Conservation (phyloP, 2,888 invertebrate genomes). For the Drosophila bunnanda region DNA sequence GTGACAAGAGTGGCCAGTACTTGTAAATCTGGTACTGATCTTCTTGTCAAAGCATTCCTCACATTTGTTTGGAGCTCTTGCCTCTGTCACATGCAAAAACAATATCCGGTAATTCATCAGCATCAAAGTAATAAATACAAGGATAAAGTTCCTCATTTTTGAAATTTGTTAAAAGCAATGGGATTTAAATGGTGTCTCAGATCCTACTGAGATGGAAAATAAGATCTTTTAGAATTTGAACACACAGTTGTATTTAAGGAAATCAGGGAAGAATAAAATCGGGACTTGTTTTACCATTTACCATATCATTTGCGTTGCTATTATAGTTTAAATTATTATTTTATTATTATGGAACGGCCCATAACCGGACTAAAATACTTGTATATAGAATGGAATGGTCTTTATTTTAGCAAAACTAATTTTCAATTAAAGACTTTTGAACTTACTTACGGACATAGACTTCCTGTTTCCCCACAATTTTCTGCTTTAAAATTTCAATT, state of each 20-base stretch:
- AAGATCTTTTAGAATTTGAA: neutral
- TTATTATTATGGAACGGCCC: too few species aligned
- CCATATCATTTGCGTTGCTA: too few species aligned
- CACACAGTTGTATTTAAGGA: too few species aligned
- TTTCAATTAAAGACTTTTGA: too few species aligned
- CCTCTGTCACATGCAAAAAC: neutral
- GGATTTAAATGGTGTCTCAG: neutral
- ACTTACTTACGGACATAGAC: too few species aligned
- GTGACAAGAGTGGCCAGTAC: neutral
- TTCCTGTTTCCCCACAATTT: neutral
- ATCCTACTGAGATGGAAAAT: neutral
- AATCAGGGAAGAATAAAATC: too few species aligned
- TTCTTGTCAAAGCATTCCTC: neutral
- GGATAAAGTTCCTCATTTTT: neutral
- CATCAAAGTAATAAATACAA: neutral
- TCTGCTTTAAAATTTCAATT: neutral
- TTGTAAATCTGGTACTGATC: accelerated
- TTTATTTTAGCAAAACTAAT: too few species aligned
- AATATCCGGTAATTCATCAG: neutral
- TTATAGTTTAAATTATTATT: too few species aligned
- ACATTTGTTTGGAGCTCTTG: neutral
- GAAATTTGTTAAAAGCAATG: neutral
- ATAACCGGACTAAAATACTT: too few species aligned
- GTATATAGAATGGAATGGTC: too few species aligned
- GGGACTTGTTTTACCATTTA: too few species aligned